phyloP scores from a whole-genome alignment of 2,888 invertebrate genomes.

The Plagiodera versicolora region DNA sequence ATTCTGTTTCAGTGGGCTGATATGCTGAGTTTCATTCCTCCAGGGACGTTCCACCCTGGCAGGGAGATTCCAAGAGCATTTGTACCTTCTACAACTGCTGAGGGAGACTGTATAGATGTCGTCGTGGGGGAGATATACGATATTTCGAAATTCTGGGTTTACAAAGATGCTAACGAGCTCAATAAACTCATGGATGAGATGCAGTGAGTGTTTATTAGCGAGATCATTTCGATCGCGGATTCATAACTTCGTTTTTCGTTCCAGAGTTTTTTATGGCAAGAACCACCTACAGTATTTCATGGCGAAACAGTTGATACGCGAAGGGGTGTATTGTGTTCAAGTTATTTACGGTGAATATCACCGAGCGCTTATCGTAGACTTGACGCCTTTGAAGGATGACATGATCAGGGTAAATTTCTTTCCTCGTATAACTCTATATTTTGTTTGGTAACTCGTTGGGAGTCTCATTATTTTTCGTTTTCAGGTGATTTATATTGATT shows the following conservation, averaged over 20 bases:
- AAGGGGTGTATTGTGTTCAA: conserved; percentile 58
- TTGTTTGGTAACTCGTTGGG: not conserved
- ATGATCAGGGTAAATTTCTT: conserved; percentile 54
- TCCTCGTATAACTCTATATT: too few relatives aligned
- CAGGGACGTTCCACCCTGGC: conserved; percentile 37
- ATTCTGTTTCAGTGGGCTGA: conserved; percentile 31
- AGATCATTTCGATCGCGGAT: not conserved
- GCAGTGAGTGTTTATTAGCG: conserved; percentile 43
- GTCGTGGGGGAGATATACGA: conserved; percentile 60
- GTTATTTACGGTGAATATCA: conserved; percentile 59
- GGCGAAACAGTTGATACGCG: conserved; percentile 34
- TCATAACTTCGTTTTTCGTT: too few relatives aligned
- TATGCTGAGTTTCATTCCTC: conserved; percentile 32
- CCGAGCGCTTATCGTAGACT: conserved; percentile 56
- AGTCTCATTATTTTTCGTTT: conserved; percentile 19
- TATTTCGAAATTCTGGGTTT: conserved; percentile 62
- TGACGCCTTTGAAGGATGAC: conserved; percentile 51
- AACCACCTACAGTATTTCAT: conserved; percentile 31
- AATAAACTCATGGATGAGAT: conserved; percentile 59
- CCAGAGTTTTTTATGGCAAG: conserved; percentile 33
- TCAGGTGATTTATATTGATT: conserved; percentile 63
- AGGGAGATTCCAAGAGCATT: conserved; percentile 37
- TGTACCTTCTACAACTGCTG: conserved; percentile 26
- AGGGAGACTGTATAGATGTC: conserved; percentile 49
- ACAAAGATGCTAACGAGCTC: conserved; percentile 52